Evolutionary conservation across 2,113 vertebrate species (phyloP).

Genomic region (Cryptomyrus ogoouensis): DNA sequence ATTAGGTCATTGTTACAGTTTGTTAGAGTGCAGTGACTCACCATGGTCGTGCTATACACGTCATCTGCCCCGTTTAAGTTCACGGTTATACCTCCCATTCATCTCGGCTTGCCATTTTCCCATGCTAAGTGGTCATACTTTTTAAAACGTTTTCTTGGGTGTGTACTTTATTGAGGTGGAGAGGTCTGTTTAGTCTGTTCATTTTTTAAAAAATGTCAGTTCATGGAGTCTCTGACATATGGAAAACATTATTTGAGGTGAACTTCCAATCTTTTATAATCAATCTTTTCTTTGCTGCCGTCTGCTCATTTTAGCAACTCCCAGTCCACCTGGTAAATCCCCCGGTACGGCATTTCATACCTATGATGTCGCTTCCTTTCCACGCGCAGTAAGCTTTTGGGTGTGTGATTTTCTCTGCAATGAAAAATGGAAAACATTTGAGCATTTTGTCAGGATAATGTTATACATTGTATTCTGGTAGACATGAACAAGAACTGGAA

Average conservation of each 20-base stretch:
- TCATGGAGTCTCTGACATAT: background rate
- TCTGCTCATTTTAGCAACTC: conserved; percentile 1
- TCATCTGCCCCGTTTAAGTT: background rate
- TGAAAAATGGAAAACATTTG: background rate
- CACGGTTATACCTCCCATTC: background rate
- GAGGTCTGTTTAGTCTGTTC: conserved; percentile 4
- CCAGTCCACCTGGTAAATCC: background rate
- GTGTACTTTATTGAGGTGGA: background rate
- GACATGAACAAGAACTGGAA: background rate
- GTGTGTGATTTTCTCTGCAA: background rate
- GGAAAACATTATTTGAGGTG: background rate
- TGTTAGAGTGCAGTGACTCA: background rate
- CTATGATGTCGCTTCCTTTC: background rate
- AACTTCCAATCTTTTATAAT: conserved; percentile 3
- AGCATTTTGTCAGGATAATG: background rate
- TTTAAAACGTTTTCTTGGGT: background rate
- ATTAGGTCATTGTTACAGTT: background rate
- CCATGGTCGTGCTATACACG: background rate
- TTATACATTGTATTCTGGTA: background rate
- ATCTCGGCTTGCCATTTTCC: background rate
- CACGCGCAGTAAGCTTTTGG: background rate
- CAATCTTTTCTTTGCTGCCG: background rate
- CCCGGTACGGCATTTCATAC: background rate
- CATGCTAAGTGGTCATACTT: background rate
- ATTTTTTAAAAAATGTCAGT: background rate